Percentiles rank a stretch among this genome's conserved stretches.
These are phyloP conservation scores for Nezara viridula DNA, from an alignment of 2,888 invertebrate genomes.

Conservation along the genomic window DNA sequence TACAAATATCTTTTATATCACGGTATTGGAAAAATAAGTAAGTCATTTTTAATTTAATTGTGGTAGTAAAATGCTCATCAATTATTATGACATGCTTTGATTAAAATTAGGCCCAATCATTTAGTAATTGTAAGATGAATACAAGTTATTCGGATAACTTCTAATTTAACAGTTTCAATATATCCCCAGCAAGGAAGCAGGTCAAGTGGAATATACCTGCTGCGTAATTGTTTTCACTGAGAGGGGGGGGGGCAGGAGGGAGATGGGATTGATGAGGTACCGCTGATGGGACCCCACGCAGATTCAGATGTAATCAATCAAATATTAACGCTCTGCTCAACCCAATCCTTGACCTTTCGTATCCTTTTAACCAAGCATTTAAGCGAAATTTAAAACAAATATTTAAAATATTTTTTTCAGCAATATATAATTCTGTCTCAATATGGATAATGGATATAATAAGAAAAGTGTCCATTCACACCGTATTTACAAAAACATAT, in stretches of 20 bases:
- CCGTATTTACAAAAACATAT: no score
- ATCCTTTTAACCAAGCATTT: neutral
- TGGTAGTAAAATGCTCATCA: no score
- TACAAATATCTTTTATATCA: no score
- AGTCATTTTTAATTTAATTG: no score
- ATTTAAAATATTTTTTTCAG: no score
- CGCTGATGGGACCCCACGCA: neutral
- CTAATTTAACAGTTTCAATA: neutral
- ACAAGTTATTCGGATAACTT: neutral
- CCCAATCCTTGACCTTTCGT: neutral
- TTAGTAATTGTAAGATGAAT: neutral
- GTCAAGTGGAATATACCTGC: neutral
- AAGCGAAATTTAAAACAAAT: no score
- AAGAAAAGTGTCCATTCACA: no score
- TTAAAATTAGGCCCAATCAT: no score
- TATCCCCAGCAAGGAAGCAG: neutral
- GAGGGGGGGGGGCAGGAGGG: neutral
- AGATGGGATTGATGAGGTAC: neutral
- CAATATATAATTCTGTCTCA: no score
- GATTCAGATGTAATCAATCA: slow-evolving; percentile 16
- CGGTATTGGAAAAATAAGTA: no score
- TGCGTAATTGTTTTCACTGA: neutral
- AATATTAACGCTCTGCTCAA: neutral
- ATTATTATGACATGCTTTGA: no score
- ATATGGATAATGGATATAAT: no score